Evolutionary conservation across 23 tunicate species (phyloP).

Genomic region (Botrylloides violaceus): DNA sequence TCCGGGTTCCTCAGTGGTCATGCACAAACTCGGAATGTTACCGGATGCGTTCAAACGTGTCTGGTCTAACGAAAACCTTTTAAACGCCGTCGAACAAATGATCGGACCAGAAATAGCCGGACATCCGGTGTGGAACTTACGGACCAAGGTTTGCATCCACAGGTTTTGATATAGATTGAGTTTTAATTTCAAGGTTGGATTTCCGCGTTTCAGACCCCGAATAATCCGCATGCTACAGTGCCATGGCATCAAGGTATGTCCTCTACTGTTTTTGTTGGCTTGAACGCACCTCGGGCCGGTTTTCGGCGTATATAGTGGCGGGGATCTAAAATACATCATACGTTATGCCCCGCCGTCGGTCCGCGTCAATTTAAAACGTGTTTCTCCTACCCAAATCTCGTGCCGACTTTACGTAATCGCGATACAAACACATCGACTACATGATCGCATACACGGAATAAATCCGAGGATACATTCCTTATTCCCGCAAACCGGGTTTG

Average conservation of each 20-base stretch:
- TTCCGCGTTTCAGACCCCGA: constrained; percentile 54
- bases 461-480: too few species aligned
- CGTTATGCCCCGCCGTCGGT: too few species aligned
- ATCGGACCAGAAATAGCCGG: constrained; percentile 94
- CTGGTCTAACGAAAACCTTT: constrained; percentile 66
- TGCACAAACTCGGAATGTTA: constrained; percentile 69
- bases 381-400: too few species aligned
- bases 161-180: not conserved
- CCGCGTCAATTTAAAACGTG: too few species aligned
- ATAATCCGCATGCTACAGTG: constrained; percentile 73
- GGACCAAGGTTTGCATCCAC: constrained; percentile 54
- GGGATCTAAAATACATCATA: too few species aligned
- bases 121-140: constrained; percentile 93
- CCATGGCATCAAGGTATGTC: constrained; percentile 94
- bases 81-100: constrained; percentile 86
- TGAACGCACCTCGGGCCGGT: too few species aligned
- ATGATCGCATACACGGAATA: too few species aligned
- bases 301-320: too few species aligned
- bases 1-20: constrained; percentile 61
- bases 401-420: too few species aligned
- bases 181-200: not conserved
- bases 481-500: too few species aligned
- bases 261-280: not conserved
- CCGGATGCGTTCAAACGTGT: constrained; percentile 55
- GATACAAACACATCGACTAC: too few species aligned